Evolutionary conservation across 2,797 vertebrate genomes (phyloP), one percentile per base, ranked within the genome.

Genomic region (Phoxinus dragarum): DNA sequence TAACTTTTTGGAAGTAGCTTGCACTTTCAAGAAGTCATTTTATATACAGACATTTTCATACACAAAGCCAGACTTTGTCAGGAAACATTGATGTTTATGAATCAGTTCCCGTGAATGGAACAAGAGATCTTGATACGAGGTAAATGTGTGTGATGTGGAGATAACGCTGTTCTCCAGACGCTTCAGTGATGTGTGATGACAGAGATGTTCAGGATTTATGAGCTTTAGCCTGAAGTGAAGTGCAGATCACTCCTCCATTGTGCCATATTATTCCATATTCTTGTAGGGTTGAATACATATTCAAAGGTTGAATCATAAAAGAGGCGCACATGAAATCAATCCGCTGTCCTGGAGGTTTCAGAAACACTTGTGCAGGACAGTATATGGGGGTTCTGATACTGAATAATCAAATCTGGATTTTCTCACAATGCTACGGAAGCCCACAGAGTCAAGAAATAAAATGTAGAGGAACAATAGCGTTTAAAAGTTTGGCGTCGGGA

Each of bases 201-300:
- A 75, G 84, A 64, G 73, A 83, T 84, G 84, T 27, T 27, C 27
- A 27, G 27, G 27, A 27, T 27, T 27, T 27, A 27, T 27, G 27
- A 27, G 27, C 27, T 27, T 82, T 86, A 86, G 85, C 87, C 85
- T 73, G 64, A 86, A 86, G 88, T 84, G 10, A 80, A 73, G 77
- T 80, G 72, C 40, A 40, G 81, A 89, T 76, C 85, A 89, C 67
- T 86, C 84, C 79, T 40, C 82, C 73, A 86, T 88, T 88, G 82
- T 88, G 82, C 82, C 80, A n/a, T n/a, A n/a, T n/a, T n/a, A n/a
- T n/a, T n/a, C n/a, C n/a, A n/a, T n/a, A n/a, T n/a, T n/a, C n/a
- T n/a, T n/a, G n/a, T n/a, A n/a, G n/a, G n/a, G n/a, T n/a, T n/a
- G n/a, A n/a, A n/a, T n/a, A n/a, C 27, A 27, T 42, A 67, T 81